Evolutionary conservation across 2,888 invertebrate species (phyloP).

Genomic region (Andrena marginata): DNA sequence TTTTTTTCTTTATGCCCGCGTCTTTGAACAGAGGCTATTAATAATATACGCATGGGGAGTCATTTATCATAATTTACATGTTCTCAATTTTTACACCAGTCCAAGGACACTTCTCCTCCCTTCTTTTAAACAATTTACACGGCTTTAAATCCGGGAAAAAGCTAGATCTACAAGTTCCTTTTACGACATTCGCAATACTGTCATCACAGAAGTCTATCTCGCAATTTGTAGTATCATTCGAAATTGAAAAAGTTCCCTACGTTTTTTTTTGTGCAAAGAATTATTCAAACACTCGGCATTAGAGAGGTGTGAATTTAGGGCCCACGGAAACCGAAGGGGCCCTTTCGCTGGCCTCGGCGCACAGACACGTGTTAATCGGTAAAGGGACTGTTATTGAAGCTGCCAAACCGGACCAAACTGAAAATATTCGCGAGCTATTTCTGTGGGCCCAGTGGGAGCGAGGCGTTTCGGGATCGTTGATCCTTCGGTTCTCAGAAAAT

Average conservation of each 20-base stretch:
- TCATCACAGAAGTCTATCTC: neutral
- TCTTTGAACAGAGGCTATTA: slow-evolving; percentile 22
- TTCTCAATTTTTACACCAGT: neutral
- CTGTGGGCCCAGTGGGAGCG: slow-evolving; percentile 13
- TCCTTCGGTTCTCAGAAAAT: slow-evolving; percentile 14
- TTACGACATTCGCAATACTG: too few species aligned
- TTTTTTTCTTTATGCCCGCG: slow-evolving; percentile 30
- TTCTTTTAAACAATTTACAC: neutral
- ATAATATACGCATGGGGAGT: slow-evolving; percentile 14
- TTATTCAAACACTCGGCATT: too few species aligned
- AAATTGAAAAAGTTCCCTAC: too few species aligned
- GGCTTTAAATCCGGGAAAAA: neutral
- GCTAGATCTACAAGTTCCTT: too few species aligned
- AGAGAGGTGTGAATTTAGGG: too few species aligned
- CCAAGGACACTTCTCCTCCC: neutral
- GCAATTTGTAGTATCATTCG: neutral
- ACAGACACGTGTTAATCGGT: slow-evolving; percentile 64
- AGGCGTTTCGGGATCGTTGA: slow-evolving; percentile 11
- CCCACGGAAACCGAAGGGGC: neutral
- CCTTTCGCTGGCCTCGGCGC: too few species aligned
- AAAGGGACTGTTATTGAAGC: slow-evolving; percentile 72
- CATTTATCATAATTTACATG: neutral
- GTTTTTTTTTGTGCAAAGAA: too few species aligned
- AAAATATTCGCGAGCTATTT: slow-evolving; percentile 71
- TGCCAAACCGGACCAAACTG: slow-evolving; percentile 80